These are phyloP conservation scores for Microplitis deprimator DNA, from an alignment of 2,888 invertebrate species.

Conservation along the genomic window DNA sequence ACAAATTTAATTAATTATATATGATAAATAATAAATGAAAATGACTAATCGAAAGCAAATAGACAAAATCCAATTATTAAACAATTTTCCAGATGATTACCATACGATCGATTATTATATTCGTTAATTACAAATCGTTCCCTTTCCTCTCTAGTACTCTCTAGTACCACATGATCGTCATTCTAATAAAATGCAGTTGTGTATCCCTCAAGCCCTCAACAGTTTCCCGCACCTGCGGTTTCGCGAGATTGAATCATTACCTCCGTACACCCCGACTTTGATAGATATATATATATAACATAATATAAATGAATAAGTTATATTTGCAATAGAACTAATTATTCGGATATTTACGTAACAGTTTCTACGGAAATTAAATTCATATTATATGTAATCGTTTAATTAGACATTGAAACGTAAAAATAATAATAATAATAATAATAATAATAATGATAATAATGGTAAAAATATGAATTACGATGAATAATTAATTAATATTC, in stretches of 20 bases:
- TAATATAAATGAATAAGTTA: conserved; percentile 8
- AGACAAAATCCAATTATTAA: conserved; percentile 53
- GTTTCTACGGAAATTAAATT: not conserved
- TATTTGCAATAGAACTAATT: not conserved
- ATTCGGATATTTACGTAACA: not conserved
- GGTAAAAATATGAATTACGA: not conserved
- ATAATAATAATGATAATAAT: not conserved
- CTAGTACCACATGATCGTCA: conserved; percentile 30
- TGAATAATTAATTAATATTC: not conserved
- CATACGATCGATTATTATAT: conserved; percentile 54
- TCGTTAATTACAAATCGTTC: conserved; percentile 46
- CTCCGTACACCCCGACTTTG: conserved; percentile 20
- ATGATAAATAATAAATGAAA: conserved; percentile 1
- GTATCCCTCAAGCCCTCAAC: conserved; percentile 14
- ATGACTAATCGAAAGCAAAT: conserved; percentile 9
- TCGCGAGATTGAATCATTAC: conserved; percentile 23
- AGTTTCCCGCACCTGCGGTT: conserved; percentile 12
- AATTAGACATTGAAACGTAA: not conserved
- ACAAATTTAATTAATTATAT: not conserved
- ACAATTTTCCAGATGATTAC: conserved; percentile 54
- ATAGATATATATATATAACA: conserved; percentile 29
- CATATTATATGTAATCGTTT: not conserved
- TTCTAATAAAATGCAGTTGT: conserved; percentile 48
- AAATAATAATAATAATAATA: not conserved
- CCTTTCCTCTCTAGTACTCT: not conserved